Evolutionary conservation across 2,888 invertebrate genomes (phyloP).

Genomic region (Onchidella celtica): DNA sequence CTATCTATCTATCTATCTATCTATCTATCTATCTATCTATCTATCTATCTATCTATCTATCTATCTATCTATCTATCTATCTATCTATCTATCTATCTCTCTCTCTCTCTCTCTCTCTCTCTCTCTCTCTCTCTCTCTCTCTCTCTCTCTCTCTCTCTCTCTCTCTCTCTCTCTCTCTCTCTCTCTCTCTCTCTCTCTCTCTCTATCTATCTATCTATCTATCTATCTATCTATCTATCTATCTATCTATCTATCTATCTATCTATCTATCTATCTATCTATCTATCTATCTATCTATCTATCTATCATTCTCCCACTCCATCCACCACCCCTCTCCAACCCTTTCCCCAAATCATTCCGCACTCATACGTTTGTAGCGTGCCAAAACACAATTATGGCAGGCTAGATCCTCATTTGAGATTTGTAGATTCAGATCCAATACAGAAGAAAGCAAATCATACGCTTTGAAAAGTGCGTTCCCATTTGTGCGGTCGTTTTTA

Average conservation of each 20-base stretch:
- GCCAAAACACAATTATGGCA: too few species aligned
- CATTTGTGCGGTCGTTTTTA: too few species aligned
- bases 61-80: background rate
- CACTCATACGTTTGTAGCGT: too few species aligned
- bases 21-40: background rate
- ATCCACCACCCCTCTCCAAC: background rate
- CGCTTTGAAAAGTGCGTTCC: too few species aligned
- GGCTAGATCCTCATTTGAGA: too few species aligned
- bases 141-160: background rate
- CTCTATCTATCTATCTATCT: too few species aligned
- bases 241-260: background rate
- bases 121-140: background rate
- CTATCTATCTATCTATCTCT: too few species aligned
- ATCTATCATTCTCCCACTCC: background rate
- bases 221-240: background rate
- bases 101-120: too few species aligned
- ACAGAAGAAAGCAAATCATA: too few species aligned
- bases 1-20: too few species aligned
- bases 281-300: background rate
- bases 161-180: background rate
- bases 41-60: background rate
- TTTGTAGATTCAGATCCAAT: too few species aligned
- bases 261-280: background rate
- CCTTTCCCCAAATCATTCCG: too few species aligned
- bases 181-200: conserved; percentile 4